Percentiles rank a stretch among this genome's conserved stretches.
phyloP scores from a whole-genome alignment of 2,888 invertebrate genomes.

The Thecocarcelia acutangulata region DNA sequence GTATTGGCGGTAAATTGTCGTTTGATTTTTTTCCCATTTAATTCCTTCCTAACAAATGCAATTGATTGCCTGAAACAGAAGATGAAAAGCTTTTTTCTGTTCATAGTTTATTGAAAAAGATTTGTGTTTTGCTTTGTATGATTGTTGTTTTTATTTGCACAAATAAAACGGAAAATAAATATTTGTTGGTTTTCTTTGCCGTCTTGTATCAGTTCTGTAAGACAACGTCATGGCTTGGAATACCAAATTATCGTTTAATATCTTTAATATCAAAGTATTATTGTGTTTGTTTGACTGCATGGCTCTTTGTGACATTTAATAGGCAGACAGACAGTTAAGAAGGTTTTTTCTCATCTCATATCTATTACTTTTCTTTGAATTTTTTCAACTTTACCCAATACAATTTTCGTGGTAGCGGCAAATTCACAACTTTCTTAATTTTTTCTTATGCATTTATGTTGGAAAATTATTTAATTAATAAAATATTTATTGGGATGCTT shows the following conservation, averaged over 20 bases:
- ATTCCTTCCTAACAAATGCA: slow-evolving; percentile 54
- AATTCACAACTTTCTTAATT: slow-evolving; percentile 41
- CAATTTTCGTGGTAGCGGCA: slow-evolving; percentile 2
- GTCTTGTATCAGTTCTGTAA: slow-evolving; percentile 31
- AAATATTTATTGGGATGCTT: slow-evolving; percentile 31
- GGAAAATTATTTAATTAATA: slow-evolving; percentile 45
- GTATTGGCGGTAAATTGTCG: slow-evolving; percentile 63
- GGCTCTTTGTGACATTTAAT: slow-evolving; percentile 50
- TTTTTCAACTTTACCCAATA: not conserved
- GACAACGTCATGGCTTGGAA: slow-evolving; percentile 57
- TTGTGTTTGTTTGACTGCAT: slow-evolving; percentile 55
- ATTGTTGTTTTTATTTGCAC: slow-evolving; percentile 30
- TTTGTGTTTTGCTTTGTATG: slow-evolving; percentile 32
- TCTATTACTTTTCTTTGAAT: slow-evolving; percentile 17
- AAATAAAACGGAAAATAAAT: slow-evolving; percentile 44
- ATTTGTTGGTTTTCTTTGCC: slow-evolving; percentile 44
- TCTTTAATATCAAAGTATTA: slow-evolving; percentile 52
- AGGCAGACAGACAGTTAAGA: slow-evolving; percentile 34
- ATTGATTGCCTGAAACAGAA: slow-evolving; percentile 60
- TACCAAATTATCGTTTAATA: slow-evolving; percentile 63
- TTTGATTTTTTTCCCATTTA: slow-evolving; percentile 60
- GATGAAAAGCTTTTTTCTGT: slow-evolving; percentile 34
- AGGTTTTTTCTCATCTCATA: slow-evolving; percentile 33
- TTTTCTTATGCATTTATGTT: slow-evolving; percentile 8
- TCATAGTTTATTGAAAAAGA: slow-evolving; percentile 43